Conservation (phyloP, 2,888 invertebrate species). For the Odontomyia ornata region DNA sequence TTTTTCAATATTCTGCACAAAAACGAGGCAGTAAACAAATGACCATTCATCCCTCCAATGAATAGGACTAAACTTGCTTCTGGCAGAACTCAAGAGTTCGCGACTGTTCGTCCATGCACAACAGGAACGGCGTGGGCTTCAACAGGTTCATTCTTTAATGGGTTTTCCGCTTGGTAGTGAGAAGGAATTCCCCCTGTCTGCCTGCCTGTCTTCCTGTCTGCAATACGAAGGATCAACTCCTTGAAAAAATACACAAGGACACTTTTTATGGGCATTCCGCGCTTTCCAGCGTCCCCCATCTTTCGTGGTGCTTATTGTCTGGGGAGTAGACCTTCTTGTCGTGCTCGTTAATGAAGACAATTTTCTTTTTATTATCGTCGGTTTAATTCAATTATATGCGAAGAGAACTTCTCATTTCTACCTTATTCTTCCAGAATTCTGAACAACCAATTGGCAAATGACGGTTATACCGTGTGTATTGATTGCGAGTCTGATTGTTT, state of each 20-base stretch:
- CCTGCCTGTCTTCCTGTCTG: neutral
- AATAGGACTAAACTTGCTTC: too few species aligned
- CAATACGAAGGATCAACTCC: constrained; percentile 42
- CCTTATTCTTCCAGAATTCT: constrained; percentile 15
- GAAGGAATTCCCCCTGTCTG: constrained; percentile 44
- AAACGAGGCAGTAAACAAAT: too few species aligned
- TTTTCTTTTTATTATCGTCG: constrained; percentile 51
- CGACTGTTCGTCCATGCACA: neutral
- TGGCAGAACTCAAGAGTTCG: neutral
- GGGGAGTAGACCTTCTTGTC: constrained; percentile 33
- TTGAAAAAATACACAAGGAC: constrained; percentile 44
- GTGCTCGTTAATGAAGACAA: constrained; percentile 49
- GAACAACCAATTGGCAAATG: neutral
- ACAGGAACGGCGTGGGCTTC: neutral
- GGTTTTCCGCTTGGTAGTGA: constrained; percentile 27
- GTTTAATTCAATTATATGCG: constrained; percentile 50
- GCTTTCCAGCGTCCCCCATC: neutral
- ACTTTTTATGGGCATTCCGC: constrained; percentile 24
- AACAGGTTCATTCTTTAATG: constrained; percentile 47
- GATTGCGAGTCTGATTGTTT: neutral
- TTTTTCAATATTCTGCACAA: too few species aligned
- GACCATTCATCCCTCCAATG: too few species aligned
- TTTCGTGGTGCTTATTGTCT: neutral
- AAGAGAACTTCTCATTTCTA: constrained; percentile 47
- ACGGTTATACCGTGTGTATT: neutral